Evolutionary conservation across 1,140 invertebrate species (phyloP).

Genomic region (Trachelipus rathkii): DNA sequence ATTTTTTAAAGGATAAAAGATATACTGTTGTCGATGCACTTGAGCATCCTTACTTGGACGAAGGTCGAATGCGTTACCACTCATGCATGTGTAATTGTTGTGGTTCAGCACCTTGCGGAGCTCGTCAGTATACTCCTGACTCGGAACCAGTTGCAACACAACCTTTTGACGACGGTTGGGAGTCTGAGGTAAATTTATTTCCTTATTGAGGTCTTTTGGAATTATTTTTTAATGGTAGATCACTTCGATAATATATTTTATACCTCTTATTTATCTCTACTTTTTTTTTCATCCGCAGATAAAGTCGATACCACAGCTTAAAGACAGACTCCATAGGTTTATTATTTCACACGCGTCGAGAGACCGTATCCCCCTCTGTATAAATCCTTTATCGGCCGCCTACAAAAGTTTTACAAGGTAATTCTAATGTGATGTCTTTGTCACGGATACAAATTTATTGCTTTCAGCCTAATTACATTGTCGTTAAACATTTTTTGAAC

Average conservation of each 20-base stretch:
- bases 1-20: constrained; percentile 71
- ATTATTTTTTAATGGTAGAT: too few relatives aligned
- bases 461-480: not conserved
- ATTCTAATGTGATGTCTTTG: constrained; percentile 52
- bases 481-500: too few relatives aligned
- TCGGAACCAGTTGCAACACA: constrained; percentile 85
- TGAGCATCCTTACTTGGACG: constrained; percentile 93
- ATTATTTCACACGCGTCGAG: constrained; percentile 92
- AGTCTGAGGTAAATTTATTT: constrained; percentile 69
- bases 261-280: not conserved
- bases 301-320: constrained; percentile 62
- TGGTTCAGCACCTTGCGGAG: constrained; percentile 61
- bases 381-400: constrained; percentile 97
- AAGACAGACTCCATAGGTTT: constrained; percentile 80
- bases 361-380: constrained; percentile 87
- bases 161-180: constrained; percentile 90
- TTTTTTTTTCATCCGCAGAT: constrained; percentile 57
- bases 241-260: too few relatives aligned
- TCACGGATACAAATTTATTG: not conserved
- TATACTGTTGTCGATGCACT: constrained; percentile 91
- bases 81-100: constrained; percentile 99
- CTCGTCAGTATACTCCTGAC: constrained; percentile 83
- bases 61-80: constrained; percentile 94
- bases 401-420: constrained; percentile 99
- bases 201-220: too few relatives aligned